phyloP scores from a whole-genome alignment of 2,888 invertebrate species.

The Auanema freiburgensis region DNA sequence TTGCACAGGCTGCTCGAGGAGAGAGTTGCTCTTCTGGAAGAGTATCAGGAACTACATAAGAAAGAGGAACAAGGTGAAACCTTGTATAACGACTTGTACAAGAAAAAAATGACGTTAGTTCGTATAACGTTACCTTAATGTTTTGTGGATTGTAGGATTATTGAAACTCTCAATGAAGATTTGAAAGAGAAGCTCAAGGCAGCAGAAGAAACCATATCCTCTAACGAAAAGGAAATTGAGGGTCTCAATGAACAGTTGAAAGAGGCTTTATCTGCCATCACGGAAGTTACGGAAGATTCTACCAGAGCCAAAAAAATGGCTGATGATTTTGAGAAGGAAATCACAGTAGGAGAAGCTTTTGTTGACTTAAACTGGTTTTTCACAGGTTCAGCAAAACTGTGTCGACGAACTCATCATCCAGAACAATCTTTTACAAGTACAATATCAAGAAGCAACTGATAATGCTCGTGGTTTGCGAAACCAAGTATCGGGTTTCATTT shows the following conservation, averaged over 20 bases:
- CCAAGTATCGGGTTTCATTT: background rate
- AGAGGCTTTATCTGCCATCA: conserved; percentile 39
- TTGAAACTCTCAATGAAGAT: conserved; percentile 22
- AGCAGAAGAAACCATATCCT: conserved; percentile 12
- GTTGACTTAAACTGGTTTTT: background rate
- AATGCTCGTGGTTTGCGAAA: conserved; percentile 13
- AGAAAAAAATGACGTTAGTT: conserved; percentile 23
- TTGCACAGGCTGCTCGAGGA: conserved; percentile 17
- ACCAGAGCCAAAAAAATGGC: conserved; percentile 28
- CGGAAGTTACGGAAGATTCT: conserved; percentile 47
- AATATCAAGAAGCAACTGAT: conserved; percentile 28
- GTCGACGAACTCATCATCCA: conserved; percentile 47
- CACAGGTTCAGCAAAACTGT: conserved; percentile 28
- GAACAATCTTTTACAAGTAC: conserved; percentile 39
- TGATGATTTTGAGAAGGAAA: conserved; percentile 31
- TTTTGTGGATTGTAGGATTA: conserved; percentile 7
- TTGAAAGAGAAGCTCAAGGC: conserved; percentile 21
- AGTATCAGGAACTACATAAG: conserved; percentile 30
- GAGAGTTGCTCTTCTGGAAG: conserved; percentile 24
- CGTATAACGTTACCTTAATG: background rate
- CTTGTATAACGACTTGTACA: conserved; percentile 14
- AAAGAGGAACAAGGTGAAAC: conserved; percentile 15
- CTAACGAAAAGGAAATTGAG: conserved; percentile 1
- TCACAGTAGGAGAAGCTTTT: conserved; percentile 18
- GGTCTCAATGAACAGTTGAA: conserved; percentile 24